Conservation (phyloP, 2,113 vertebrate species). For the Holacanthus passer region DNA sequence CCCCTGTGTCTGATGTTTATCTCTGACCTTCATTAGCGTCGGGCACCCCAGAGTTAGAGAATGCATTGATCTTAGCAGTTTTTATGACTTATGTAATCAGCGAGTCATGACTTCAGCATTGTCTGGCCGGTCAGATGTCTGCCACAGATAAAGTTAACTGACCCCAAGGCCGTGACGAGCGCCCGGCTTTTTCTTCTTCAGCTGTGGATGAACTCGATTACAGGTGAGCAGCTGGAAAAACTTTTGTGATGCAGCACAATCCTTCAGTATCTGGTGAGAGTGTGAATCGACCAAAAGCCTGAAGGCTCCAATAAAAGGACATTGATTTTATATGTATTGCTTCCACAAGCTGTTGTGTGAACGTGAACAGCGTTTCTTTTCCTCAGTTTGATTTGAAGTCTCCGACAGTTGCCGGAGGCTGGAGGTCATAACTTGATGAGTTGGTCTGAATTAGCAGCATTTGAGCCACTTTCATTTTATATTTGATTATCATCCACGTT, state of each 20-base stretch:
- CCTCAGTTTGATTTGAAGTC: conserved; percentile 1
- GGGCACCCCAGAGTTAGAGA: conserved; percentile 46
- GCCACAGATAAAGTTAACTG: conserved; percentile 50
- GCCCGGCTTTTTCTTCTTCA: not conserved
- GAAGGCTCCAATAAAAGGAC: not conserved
- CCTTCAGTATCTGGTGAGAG: not conserved
- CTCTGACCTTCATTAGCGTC: conserved; percentile 67
- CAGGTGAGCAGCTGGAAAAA: conserved; percentile 31
- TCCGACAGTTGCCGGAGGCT: not conserved
- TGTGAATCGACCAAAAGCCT: conserved; percentile 18
- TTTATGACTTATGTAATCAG: conserved; percentile 60
- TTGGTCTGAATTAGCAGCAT: conserved; percentile 20
- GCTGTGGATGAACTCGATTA: conserved; percentile 5
- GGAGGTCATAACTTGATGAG: conserved; percentile 31
- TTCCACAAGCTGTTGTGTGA: not conserved
- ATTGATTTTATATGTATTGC: not conserved
- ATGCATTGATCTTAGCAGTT: conserved; percentile 66
- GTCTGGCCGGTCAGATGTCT: conserved; percentile 63
- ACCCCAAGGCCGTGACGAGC: conserved; percentile 20
- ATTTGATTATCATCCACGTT: conserved; percentile 9
- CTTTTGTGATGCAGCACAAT: not conserved
- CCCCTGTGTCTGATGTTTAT: conserved; percentile 65
- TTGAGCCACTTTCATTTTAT: conserved; percentile 23
- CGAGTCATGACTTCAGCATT: conserved; percentile 48
- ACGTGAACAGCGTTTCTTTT: not conserved